phyloP scores from a whole-genome alignment of 2,113 vertebrate species.

The Dasyurus viverrinus region DNA sequence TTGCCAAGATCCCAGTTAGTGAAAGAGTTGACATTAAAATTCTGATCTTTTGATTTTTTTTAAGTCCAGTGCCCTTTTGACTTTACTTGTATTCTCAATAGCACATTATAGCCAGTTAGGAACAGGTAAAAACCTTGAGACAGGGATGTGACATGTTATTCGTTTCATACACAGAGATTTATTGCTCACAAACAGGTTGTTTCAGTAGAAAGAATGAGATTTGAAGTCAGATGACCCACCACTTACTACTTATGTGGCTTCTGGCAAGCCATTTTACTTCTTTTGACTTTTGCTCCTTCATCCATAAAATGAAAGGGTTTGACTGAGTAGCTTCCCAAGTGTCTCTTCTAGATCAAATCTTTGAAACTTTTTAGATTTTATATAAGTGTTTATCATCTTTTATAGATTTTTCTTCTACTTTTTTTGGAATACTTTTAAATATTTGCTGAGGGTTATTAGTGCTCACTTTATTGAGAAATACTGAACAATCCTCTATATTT shows the following conservation, averaged over 20 bases:
- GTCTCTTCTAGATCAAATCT: background rate
- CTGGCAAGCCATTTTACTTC: background rate
- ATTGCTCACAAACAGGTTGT: background rate
- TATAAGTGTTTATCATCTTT: background rate
- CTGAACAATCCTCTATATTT: background rate
- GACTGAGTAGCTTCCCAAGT: background rate
- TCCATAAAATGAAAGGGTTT: background rate
- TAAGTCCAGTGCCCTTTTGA: background rate
- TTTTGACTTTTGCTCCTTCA: background rate
- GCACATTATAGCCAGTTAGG: background rate
- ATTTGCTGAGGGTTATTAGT: background rate
- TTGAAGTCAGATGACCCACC: background rate
- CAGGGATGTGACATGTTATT: background rate
- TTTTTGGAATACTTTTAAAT: background rate
- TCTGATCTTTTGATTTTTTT: background rate
- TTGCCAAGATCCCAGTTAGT: background rate
- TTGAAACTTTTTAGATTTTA: slow-evolving; percentile 19
- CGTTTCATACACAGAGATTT: background rate
- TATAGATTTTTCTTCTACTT: background rate
- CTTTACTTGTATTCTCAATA: background rate
- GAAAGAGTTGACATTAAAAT: background rate
- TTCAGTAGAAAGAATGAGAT: background rate
- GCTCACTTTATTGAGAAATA: slow-evolving; percentile 24
- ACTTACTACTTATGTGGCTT: background rate
- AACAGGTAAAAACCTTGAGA: background rate